Percentiles rank a stretch among this genome's conserved stretches.
phyloP scores from a whole-genome alignment of 2,888 invertebrate species.

The Sphaeridia pumilis region DNA sequence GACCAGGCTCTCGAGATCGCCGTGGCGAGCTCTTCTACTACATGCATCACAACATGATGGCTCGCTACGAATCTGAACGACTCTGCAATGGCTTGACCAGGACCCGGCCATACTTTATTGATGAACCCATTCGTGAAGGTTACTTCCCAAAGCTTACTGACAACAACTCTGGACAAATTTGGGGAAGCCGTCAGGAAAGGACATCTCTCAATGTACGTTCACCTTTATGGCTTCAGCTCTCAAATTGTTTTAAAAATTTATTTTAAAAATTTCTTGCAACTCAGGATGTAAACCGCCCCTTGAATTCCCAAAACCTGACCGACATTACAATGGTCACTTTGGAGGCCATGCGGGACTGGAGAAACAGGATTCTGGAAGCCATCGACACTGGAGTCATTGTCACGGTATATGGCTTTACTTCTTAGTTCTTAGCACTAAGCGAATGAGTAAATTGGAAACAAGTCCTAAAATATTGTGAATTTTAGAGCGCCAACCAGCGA shows the following conservation, averaged over 20 bases:
- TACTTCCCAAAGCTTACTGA: slow-evolving; percentile 64
- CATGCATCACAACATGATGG: slow-evolving; percentile 50
- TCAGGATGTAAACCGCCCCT: slow-evolving; percentile 6
- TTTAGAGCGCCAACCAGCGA: slow-evolving; percentile 37
- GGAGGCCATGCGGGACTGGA: slow-evolving; percentile 61
- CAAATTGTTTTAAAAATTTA: background rate
- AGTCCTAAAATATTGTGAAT: background rate
- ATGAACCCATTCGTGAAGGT: slow-evolving; percentile 58
- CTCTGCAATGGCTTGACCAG: slow-evolving; percentile 57
- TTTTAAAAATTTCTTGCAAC: background rate
- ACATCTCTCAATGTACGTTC: slow-evolving; percentile 16
- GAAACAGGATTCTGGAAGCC: slow-evolving; percentile 58
- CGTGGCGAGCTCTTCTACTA: slow-evolving; percentile 69
- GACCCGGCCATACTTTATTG: slow-evolving; percentile 54
- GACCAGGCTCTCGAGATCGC: slow-evolving; percentile 61
- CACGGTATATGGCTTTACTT: slow-evolving; percentile 43
- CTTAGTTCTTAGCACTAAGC: background rate
- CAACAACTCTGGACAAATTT: slow-evolving; percentile 24
- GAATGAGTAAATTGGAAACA: background rate
- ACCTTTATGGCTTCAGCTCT: background rate
- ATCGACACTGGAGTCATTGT: slow-evolving; percentile 53
- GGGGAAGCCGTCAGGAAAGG: slow-evolving; percentile 28
- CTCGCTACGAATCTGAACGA: slow-evolving; percentile 57
- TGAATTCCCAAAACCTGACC: too few relatives aligned
- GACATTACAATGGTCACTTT: slow-evolving; percentile 37